Percentiles rank a stretch among this genome's conserved stretches.
Conservation (phyloP, 2,113 vertebrate species). For the Lepus europaeus region DNA sequence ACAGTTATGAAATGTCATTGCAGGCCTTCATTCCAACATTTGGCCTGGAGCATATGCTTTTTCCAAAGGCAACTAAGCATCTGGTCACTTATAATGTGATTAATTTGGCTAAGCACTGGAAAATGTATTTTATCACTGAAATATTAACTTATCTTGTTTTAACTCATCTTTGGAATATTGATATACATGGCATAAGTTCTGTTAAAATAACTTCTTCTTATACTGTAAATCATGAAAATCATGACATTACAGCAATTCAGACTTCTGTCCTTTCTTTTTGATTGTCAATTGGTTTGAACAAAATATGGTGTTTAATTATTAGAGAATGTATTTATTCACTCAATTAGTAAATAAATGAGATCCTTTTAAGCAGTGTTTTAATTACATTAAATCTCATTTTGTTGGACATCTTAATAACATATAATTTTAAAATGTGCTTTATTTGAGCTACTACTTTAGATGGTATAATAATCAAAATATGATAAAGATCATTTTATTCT, state of each 20-base stretch:
- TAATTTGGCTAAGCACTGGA: constrained; percentile 15
- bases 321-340: background rate
- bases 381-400: constrained; percentile 51
- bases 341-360: background rate
- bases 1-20: constrained; percentile 91
- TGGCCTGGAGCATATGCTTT: constrained; percentile 96
- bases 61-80: constrained; percentile 92
- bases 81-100: background rate
- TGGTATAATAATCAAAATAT: constrained; percentile 20
- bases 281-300: background rate
- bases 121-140: background rate
- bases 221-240: background rate
- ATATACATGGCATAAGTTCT: background rate
- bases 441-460: constrained; percentile 13
- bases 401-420: constrained; percentile 12
- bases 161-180: background rate
- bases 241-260: background rate
- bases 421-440: constrained; percentile 43
- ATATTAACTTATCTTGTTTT: background rate
- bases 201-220: background rate
- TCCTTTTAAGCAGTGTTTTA: constrained; percentile 43
- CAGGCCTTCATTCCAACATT: constrained; percentile 93
- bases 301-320: background rate
- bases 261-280: background rate
- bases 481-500: background rate